These are phyloP conservation scores for Lates japonicus DNA, from an alignment of 2,797 vertebrate genomes.

Conservation along the genomic window DNA sequence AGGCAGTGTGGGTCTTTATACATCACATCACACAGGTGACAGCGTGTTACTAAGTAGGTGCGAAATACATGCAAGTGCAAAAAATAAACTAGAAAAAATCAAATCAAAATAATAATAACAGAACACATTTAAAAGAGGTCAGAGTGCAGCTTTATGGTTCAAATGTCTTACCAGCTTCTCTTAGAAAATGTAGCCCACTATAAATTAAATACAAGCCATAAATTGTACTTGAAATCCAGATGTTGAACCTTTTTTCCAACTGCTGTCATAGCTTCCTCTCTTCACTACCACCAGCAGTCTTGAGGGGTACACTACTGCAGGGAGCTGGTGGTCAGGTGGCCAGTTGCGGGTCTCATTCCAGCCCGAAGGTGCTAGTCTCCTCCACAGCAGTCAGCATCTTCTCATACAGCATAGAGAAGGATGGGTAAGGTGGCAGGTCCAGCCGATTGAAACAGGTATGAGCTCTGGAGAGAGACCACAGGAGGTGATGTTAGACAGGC, in stretches of 20 bases:
- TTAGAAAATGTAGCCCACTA: constrained; percentile 12
- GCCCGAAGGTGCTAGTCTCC: constrained; percentile 97
- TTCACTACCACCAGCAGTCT: not conserved
- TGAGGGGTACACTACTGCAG: not conserved
- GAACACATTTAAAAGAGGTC: not conserved
- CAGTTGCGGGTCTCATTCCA: constrained; percentile 85
- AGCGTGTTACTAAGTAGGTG: constrained; percentile 36
- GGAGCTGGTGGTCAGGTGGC: accelerated
- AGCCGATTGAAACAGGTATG: constrained; percentile 98
- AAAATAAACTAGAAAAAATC: too few species aligned
- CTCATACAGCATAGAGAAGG: constrained; percentile 96
- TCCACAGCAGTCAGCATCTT: constrained; percentile 97
- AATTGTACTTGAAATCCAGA: constrained; percentile 10
- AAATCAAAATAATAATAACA: not conserved
- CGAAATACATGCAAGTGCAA: constrained; percentile 32
- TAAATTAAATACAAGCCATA: constrained; percentile 24
- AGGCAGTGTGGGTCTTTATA: constrained; percentile 56
- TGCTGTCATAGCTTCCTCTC: not conserved
- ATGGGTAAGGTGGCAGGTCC: constrained; percentile 96
- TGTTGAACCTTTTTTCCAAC: not conserved
- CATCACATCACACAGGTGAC: constrained; percentile 35
- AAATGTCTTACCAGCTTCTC: not conserved
- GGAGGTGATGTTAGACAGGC: not conserved
- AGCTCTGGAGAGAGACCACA: constrained; percentile 84
- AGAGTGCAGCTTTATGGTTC: constrained; percentile 5